A percentile compares a stretch with the other conserved stretches of the same genome.
phyloP scores from a whole-genome alignment of 2,888 invertebrate genomes.

The Saturnia japonica region DNA sequence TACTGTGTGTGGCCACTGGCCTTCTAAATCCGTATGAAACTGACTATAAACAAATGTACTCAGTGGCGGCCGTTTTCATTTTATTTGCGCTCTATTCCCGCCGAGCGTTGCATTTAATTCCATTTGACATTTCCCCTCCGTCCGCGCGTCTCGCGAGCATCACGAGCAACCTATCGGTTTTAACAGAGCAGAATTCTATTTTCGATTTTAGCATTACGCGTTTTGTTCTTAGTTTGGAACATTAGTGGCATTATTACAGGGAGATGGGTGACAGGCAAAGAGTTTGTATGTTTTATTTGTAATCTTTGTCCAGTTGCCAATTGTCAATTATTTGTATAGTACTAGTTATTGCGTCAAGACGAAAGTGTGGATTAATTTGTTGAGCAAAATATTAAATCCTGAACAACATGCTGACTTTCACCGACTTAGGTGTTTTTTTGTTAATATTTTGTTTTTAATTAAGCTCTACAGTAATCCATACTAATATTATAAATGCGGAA shows the following conservation, averaged over 20 bases:
- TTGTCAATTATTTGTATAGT: background rate
- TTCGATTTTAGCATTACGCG: conserved; percentile 8
- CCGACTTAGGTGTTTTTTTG: too few species aligned
- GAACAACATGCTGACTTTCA: too few species aligned
- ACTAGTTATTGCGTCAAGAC: background rate
- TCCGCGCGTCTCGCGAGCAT: conserved; percentile 2
- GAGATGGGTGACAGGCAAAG: background rate
- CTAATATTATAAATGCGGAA: too few species aligned
- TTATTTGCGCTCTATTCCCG: conserved; percentile 46
- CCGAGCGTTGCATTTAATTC: conserved; percentile 34
- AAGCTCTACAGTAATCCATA: too few species aligned
- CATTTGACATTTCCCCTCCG: conserved; percentile 42
- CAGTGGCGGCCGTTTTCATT: conserved; percentile 34
- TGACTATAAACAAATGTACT: too few species aligned
- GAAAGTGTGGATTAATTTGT: background rate
- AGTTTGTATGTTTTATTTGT: background rate
- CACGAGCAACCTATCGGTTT: background rate
- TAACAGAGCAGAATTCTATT: conserved; percentile 4
- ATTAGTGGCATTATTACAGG: background rate
- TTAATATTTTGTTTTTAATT: too few species aligned
- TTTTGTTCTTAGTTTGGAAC: conserved; percentile 1
- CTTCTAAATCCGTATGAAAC: conserved; percentile 28
- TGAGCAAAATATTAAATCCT: background rate
- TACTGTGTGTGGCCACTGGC: conserved; percentile 22
- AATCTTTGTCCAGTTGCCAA: background rate